phyloP scores from a whole-genome alignment of 2,888 invertebrate species.

The Dasypolia templi region DNA sequence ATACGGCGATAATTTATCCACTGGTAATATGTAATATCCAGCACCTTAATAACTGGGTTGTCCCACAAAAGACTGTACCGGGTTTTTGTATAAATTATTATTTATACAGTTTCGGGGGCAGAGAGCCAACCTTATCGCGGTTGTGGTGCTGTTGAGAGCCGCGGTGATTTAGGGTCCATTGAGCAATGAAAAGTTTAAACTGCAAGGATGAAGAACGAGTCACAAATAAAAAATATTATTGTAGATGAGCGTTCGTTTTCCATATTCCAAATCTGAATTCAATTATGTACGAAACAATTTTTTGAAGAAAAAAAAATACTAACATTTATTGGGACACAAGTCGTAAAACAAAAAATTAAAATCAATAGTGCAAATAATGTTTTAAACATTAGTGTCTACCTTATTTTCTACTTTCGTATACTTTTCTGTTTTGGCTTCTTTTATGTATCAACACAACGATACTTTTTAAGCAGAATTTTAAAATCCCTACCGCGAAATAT shows the following conservation, averaged over 20 bases:
- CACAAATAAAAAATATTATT: background rate
- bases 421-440: background rate
- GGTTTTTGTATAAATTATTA: constrained; percentile 75
- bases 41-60: constrained; percentile 65
- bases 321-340: too few relatives aligned
- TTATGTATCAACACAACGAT: background rate
- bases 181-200: constrained; percentile 14
- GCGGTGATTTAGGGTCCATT: constrained; percentile 66
- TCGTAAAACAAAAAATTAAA: too few relatives aligned
- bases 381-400: too few relatives aligned
- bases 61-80: constrained; percentile 59
- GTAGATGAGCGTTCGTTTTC: background rate
- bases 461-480: background rate
- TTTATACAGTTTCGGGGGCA: constrained; percentile 75
- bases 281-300: background rate
- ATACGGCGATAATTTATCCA: constrained; percentile 59
- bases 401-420: background rate
- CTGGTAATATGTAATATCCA: constrained; percentile 62
- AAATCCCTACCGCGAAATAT: background rate
- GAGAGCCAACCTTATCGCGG: constrained; percentile 71
- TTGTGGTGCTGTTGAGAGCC: constrained; percentile 70
- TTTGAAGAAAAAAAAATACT: background rate
- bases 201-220: background rate
- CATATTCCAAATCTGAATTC: background rate
- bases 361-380: too few relatives aligned